phyloP scores from a whole-genome alignment of 2,113 vertebrate species.

The Lynx canadensis region DNA sequence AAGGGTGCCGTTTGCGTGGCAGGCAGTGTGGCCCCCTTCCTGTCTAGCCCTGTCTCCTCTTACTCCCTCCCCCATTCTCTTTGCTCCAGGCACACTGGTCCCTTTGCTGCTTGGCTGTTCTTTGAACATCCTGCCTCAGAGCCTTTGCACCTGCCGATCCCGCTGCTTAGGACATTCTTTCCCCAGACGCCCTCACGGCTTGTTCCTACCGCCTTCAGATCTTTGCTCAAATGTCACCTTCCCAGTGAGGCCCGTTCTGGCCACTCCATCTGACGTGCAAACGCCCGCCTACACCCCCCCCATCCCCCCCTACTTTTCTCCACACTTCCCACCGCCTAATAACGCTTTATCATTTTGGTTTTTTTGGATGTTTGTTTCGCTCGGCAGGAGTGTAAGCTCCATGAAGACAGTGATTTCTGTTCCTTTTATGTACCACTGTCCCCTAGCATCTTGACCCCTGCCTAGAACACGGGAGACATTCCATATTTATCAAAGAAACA shows the following conservation, averaged over 20 bases:
- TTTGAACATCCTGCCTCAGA: neutral
- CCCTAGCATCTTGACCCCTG: too few relatives aligned
- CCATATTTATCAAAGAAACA: neutral
- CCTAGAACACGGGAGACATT: neutral
- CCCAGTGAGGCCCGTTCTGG: neutral
- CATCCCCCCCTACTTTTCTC: neutral
- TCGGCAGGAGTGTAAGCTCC: neutral
- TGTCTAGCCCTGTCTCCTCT: neutral
- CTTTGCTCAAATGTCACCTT: neutral
- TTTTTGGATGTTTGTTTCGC: neutral
- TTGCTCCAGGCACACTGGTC: too few relatives aligned
- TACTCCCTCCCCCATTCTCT: neutral
- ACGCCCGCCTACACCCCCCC: neutral
- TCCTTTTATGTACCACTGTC: too few relatives aligned
- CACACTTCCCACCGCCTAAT: neutral
- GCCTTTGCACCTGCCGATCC: neutral
- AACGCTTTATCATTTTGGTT: too few relatives aligned
- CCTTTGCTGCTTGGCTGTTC: neutral
- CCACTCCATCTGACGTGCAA: too few relatives aligned
- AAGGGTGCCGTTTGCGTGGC: rapidly evolving
- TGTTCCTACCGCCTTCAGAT: neutral
- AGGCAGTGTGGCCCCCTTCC: neutral
- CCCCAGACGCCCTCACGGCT: neutral
- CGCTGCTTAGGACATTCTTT: neutral
- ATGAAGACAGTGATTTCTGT: neutral